phyloP scores from a whole-genome alignment of 1,140 invertebrate genomes.

The Drosophila baimaii region DNA sequence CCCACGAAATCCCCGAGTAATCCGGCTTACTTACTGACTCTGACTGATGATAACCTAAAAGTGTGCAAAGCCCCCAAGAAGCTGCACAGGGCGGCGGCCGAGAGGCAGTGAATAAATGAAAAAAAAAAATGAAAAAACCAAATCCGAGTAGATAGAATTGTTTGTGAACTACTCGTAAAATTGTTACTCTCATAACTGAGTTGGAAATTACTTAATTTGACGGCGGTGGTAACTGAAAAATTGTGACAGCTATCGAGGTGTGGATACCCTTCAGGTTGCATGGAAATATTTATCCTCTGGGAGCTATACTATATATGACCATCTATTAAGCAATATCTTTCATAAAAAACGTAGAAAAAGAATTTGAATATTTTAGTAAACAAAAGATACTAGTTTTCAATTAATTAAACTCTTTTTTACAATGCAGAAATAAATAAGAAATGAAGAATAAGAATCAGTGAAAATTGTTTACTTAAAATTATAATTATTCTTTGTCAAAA shows the following conservation, averaged over 20 bases:
- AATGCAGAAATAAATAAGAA: too few relatives aligned
- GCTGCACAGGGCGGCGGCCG: conserved; percentile 9
- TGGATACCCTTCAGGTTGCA: neutral
- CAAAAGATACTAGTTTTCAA: too few relatives aligned
- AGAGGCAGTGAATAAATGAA: conserved; percentile 17
- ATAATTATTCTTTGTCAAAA: too few relatives aligned
- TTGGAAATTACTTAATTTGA: conserved; percentile 60
- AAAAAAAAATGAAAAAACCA: conserved; percentile 9
- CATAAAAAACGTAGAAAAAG: too few relatives aligned
- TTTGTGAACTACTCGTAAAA: conserved; percentile 65
- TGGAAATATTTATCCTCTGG: too few relatives aligned
- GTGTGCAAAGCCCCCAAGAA: conserved; percentile 73
- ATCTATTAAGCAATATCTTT: too few relatives aligned
- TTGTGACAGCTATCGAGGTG: neutral
- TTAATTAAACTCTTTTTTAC: too few relatives aligned
- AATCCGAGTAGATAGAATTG: conserved; percentile 54
- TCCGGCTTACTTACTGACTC: conserved; percentile 66
- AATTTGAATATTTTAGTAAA: too few relatives aligned
- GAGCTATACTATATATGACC: too few relatives aligned
- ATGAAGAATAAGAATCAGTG: too few relatives aligned
- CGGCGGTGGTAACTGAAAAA: neutral
- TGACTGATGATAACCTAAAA: conserved; percentile 74
- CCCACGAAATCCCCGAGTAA: conserved; percentile 74
- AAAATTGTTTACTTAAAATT: too few relatives aligned
- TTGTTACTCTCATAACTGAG: conserved; percentile 41